Evolutionary conservation across 1,140 invertebrate species (phyloP).

Genomic region (Heterodera carotae): DNA sequence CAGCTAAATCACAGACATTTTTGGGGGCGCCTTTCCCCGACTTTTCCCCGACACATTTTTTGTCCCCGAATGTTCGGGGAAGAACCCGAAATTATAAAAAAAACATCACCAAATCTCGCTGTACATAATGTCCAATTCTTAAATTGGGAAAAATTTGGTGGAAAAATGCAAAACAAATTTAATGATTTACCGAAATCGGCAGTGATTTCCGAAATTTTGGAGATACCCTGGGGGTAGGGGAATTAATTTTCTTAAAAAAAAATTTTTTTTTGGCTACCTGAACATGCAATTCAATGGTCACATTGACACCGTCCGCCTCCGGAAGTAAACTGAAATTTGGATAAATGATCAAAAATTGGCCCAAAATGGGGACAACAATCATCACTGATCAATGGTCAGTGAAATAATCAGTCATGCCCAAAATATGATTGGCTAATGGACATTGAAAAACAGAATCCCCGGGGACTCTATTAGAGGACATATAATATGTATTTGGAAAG

Average conservation of each 20-base stretch:
- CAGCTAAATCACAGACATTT: too few species aligned
- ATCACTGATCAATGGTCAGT: too few species aligned
- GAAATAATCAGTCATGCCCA: too few species aligned
- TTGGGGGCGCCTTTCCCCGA: too few species aligned
- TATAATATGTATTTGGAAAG: too few species aligned
- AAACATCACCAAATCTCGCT: constrained; percentile 58
- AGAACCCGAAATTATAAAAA: constrained; percentile 9
- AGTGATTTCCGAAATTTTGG: constrained; percentile 64
- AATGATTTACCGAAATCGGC: constrained; percentile 61
- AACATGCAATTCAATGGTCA: constrained; percentile 65
- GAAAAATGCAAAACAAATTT: neutral
- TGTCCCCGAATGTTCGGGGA: too few species aligned
- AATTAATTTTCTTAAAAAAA: constrained; percentile 25
- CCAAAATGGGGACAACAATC: neutral
- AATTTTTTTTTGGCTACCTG: constrained; percentile 48
- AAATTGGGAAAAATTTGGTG: constrained; percentile 2
- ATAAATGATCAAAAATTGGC: neutral
- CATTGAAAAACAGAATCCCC: too few species aligned
- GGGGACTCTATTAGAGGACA: too few species aligned
- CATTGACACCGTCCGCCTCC: constrained; percentile 64
- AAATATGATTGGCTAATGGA: too few species aligned
- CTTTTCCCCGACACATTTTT: too few species aligned
- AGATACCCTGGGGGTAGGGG: constrained; percentile 60
- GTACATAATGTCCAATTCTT: constrained; percentile 48
- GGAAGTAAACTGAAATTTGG: constrained; percentile 50